Percentiles rank a stretch among this genome's conserved stretches.
Conservation (phyloP, 2,113 vertebrate genomes). For the Gadus macrocephalus region DNA sequence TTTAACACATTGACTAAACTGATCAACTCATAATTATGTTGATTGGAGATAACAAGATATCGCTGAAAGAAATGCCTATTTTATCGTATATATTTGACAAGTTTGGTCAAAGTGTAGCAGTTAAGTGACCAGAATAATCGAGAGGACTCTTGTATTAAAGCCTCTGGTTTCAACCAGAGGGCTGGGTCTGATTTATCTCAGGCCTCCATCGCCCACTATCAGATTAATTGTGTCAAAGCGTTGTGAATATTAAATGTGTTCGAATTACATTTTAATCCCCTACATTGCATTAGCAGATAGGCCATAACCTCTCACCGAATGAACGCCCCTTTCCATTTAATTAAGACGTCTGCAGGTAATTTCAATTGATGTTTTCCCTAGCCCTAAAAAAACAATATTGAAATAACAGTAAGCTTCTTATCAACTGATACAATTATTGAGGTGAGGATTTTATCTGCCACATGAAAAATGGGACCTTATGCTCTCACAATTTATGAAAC, state of each 20-base stretch:
- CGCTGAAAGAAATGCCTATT: too few species aligned
- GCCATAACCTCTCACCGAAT: conserved; percentile 37
- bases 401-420: conserved; percentile 78
- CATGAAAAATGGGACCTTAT: conserved; percentile 64
- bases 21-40: too few species aligned
- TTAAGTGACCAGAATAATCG: too few species aligned
- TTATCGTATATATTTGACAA: too few species aligned
- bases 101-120: too few species aligned
- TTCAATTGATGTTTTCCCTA: conserved; percentile 54
- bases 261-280: conserved; percentile 57
- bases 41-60: too few species aligned
- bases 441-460: conserved; percentile 58
- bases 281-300: conserved; percentile 7
- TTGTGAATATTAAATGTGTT: conserved; percentile 68
- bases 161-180: too few species aligned
- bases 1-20: too few species aligned
- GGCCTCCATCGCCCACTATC: conserved; percentile 46
- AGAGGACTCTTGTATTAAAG: too few species aligned
- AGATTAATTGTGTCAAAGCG: conserved; percentile 63
- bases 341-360: conserved; percentile 64
- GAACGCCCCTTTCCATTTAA: conserved; percentile 57
- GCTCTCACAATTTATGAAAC: conserved; percentile 64
- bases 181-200: neutral
- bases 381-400: conserved; percentile 65
- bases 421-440: conserved; percentile 70